Evolutionary conservation across 2,797 vertebrate species (phyloP), one percentile per base, ranked within the genome.

Genomic region (Tarsius wallacei): DNA sequence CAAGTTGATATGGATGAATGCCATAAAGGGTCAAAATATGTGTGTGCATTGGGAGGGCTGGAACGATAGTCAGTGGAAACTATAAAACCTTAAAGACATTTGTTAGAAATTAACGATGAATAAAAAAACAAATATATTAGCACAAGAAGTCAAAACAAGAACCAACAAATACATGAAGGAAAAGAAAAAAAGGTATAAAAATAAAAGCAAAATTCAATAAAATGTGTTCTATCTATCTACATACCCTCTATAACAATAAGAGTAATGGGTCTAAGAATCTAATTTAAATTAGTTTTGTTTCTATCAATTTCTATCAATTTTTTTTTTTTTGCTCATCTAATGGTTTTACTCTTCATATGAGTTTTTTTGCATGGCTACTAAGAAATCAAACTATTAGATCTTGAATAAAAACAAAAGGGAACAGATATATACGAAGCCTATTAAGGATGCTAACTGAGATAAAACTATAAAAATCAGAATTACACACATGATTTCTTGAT

Each of bases 201-300:
- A 61, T 51, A 64, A 84, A 89, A 64, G 66, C 5, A 74, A 90
- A 90, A 61, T 76, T 93, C 16, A 66, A 36, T n/a, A 42, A 81
- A 90, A 73, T 71, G 10, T 3, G 15, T 36, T 22, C 70, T 84
- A 66, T 47, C 12, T 33, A 68, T 26, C 15, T 57, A 24, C 15
- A 49, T 14, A 57, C 1, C 82, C 13, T 87, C 15, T 64, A 31
- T 77, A 77, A 59, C 4, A 71, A 17, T 57, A 88, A 84, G 47
- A 86, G 21, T 64, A 80, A 71, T 55, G 57, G 3, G 26, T 26
- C 83, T 15, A 24, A 94, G 22, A 17, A 55, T 5, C 28, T 64
- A 63, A 61, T 71, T 49, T 59, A 63, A 74, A 47, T 74, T 70
- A 55, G 53, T 51, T 68, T 76, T 9, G 0, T 77, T 76, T 82